phyloP scores from a whole-genome alignment of 1,140 invertebrate species.

The Drosophila willistoni region DNA sequence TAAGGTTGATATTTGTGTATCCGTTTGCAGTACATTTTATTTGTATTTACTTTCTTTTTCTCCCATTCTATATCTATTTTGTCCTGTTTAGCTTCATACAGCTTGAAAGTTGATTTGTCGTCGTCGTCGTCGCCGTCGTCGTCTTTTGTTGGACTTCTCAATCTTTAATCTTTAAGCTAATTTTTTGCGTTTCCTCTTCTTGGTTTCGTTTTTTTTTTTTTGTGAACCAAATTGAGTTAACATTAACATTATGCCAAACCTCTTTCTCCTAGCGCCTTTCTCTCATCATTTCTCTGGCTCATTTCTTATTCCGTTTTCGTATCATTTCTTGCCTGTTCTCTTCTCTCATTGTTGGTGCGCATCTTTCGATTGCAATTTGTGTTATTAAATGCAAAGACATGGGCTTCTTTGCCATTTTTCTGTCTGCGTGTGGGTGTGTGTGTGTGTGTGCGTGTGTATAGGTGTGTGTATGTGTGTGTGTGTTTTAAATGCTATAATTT shows the following conservation, averaged over 20 bases:
- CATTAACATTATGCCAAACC: slow-evolving; percentile 10
- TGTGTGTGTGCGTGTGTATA: too few relatives aligned
- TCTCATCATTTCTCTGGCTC: slow-evolving; percentile 23
- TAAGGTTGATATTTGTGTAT: slow-evolving; percentile 4
- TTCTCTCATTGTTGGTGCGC: slow-evolving; percentile 42
- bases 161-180: slow-evolving; percentile 2
- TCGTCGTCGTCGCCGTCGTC: too few relatives aligned
- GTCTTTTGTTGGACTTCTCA: not conserved
- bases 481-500: slow-evolving; percentile 57
- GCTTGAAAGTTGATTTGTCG: not conserved
- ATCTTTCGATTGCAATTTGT: slow-evolving; percentile 74
- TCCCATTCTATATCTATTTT: not conserved
- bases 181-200: not conserved
- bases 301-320: slow-evolving; percentile 71
- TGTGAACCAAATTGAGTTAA: slow-evolving; percentile 62
- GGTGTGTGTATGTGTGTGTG: not conserved
- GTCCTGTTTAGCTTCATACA: not conserved
- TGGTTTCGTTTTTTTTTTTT: not conserved
- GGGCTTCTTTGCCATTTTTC: slow-evolving; percentile 12
- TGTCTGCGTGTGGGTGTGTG: not conserved
- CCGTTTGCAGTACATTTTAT: slow-evolving; percentile 4
- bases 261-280: not conserved
- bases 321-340: slow-evolving; percentile 5
- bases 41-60: slow-evolving; percentile 7
- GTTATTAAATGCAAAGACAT: slow-evolving; percentile 73